These are phyloP conservation scores for Phorcus lineatus DNA, from an alignment of 2,888 invertebrate species.

Conservation along the genomic window DNA sequence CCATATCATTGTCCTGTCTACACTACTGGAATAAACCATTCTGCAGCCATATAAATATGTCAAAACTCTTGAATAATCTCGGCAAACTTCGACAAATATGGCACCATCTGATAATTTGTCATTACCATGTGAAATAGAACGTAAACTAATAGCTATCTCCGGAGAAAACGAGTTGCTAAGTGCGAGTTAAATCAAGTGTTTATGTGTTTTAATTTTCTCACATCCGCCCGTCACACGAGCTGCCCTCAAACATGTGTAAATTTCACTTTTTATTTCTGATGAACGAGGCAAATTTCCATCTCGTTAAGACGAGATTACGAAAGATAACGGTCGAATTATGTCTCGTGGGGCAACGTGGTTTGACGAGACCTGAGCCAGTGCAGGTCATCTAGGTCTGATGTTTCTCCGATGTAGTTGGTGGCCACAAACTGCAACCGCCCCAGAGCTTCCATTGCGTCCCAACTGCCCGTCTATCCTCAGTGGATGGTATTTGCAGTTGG, in stretches of 20 bases:
- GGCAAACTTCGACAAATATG: background rate
- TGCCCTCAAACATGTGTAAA: constrained; percentile 8
- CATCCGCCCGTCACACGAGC: background rate
- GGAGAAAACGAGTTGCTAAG: constrained; percentile 3
- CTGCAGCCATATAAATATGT: too few species aligned
- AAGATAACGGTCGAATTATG: background rate
- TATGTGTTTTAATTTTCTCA: constrained; percentile 8
- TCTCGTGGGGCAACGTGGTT: background rate
- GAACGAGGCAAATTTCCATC: constrained; percentile 1
- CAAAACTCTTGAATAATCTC: too few species aligned
- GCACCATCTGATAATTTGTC: constrained; percentile 5
- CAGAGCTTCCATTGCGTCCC: background rate
- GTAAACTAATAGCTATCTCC: constrained; percentile 10
- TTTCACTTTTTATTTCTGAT: background rate
- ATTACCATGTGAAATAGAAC: constrained; percentile 11
- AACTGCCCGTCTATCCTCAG: background rate
- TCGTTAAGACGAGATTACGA: background rate
- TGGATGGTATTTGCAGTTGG: background rate
- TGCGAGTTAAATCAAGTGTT: constrained; percentile 3
- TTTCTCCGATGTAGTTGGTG: background rate
- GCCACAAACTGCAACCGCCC: background rate
- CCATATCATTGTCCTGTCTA: too few species aligned
- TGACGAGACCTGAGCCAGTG: background rate
- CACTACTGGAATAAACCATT: too few species aligned
- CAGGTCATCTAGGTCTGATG: background rate